These are phyloP conservation scores for Streblospio benedicti DNA, from an alignment of 1,140 invertebrate species.

Conservation along the genomic window DNA sequence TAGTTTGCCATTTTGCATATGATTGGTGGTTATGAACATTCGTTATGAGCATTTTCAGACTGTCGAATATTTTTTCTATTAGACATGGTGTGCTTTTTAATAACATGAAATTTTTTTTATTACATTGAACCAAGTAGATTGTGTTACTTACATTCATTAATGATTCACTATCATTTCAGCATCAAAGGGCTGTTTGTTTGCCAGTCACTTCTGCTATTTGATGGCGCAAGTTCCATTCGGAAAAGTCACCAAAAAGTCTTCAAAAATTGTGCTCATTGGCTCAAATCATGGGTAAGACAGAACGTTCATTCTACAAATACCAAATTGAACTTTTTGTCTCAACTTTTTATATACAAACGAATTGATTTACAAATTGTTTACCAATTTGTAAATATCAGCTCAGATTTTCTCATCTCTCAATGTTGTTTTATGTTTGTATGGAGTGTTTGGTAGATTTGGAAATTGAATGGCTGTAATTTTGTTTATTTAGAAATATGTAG, in stretches of 20 bases:
- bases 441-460: no score
- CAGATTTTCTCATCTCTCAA: no score
- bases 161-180: slow-evolving; percentile 46
- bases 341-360: background rate
- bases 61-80: no score
- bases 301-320: background rate
- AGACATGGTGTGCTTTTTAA: no score
- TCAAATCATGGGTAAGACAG: slow-evolving; percentile 49
- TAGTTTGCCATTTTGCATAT: background rate
- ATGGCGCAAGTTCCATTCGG: slow-evolving; percentile 73
- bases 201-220: slow-evolving; percentile 88
- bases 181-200: slow-evolving; percentile 61
- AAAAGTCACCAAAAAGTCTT: slow-evolving; percentile 52
- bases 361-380: slow-evolving; percentile 2
- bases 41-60: no score
- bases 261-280: slow-evolving; percentile 70
- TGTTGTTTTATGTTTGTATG: no score
- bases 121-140: no score
- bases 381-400: no score
- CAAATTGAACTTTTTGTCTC: background rate
- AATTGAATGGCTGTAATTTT: no score
- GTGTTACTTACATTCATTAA: no score
- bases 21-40: background rate
- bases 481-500: no score
- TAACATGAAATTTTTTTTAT: no score